Evolutionary conservation across 1,140 invertebrate genomes (phyloP).

Genomic region (Mercenaria mercenaria): DNA sequence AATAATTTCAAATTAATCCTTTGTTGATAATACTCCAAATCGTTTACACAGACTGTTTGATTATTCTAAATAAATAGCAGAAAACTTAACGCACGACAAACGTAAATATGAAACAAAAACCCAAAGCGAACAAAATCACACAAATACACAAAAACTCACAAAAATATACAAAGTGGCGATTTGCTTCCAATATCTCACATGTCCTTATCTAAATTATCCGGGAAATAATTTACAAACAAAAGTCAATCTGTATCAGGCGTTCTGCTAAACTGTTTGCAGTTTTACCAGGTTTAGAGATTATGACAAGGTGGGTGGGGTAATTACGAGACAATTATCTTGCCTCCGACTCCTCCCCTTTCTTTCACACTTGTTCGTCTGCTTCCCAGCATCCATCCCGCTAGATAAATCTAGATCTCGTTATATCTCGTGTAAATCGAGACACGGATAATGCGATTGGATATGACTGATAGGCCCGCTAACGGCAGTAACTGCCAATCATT

Average conservation of each 20-base stretch:
- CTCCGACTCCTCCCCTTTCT: slow-evolving; percentile 36
- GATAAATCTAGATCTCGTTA: slow-evolving; percentile 65
- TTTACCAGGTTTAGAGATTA: slow-evolving; percentile 27
- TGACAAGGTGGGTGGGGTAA: slow-evolving; percentile 56
- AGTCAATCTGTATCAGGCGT: slow-evolving; percentile 62
- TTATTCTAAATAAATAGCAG: slow-evolving; percentile 46
- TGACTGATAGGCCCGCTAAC: slow-evolving; percentile 40
- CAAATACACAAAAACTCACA: slow-evolving; percentile 67
- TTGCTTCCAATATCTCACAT: slow-evolving; percentile 64
- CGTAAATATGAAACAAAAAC: slow-evolving; percentile 66
- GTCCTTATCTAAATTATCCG: slow-evolving; percentile 68
- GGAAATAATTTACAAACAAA: slow-evolving; percentile 71
- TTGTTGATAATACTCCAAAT: slow-evolving; percentile 30
- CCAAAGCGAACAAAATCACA: slow-evolving; percentile 56
- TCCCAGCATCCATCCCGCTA: neutral
- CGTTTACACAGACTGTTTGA: slow-evolving; percentile 41
- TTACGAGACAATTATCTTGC: slow-evolving; percentile 13
- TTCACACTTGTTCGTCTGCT: slow-evolving; percentile 51
- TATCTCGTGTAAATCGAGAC: slow-evolving; percentile 65
- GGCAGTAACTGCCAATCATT: slow-evolving; percentile 45
- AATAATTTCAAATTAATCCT: slow-evolving; percentile 57
- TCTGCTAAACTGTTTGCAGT: slow-evolving; percentile 54
- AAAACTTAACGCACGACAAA: slow-evolving; percentile 29
- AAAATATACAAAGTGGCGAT: slow-evolving; percentile 69
- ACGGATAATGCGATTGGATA: slow-evolving; percentile 59